These are phyloP conservation scores for Yponomeuta evonymella DNA, from an alignment of 2,888 invertebrate genomes.

Conservation along the genomic window DNA sequence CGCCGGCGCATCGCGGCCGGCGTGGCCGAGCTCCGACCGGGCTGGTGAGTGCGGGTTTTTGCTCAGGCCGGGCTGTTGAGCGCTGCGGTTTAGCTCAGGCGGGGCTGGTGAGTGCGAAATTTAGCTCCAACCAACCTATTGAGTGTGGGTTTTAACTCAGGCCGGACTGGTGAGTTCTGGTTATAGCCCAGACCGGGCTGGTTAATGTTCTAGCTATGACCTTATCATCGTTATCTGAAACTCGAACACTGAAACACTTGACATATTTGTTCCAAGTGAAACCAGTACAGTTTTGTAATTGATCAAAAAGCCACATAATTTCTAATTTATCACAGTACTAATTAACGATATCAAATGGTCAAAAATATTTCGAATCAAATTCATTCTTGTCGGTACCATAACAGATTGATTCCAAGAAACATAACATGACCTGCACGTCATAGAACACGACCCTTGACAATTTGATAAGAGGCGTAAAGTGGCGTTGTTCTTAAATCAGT, in stretches of 20 bases:
- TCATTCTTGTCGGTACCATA: neutral
- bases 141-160: slow-evolving; percentile 22
- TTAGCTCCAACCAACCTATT: slow-evolving; percentile 90
- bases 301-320: too few relatives aligned
- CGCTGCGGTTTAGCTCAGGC: too few relatives aligned
- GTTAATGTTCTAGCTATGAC: too few relatives aligned
- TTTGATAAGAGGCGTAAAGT: neutral
- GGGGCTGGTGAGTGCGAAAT: too few relatives aligned
- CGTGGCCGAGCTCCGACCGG: slow-evolving; percentile 86
- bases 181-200: too few relatives aligned
- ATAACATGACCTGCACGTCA: neutral
- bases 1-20: slow-evolving; percentile 83
- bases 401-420: neutral
- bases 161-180: too few relatives aligned
- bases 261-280: too few relatives aligned
- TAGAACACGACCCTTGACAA: neutral
- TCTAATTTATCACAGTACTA: too few relatives aligned
- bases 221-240: too few relatives aligned
- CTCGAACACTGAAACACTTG: too few relatives aligned
- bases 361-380: neutral
- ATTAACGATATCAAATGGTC: neutral
- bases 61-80: too few relatives aligned
- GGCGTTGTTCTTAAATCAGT: neutral
- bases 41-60: slow-evolving; percentile 78
- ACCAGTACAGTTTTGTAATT: too few relatives aligned